Conservation (phyloP, 1,140 invertebrate genomes). For the Cryptotermes secundus region DNA sequence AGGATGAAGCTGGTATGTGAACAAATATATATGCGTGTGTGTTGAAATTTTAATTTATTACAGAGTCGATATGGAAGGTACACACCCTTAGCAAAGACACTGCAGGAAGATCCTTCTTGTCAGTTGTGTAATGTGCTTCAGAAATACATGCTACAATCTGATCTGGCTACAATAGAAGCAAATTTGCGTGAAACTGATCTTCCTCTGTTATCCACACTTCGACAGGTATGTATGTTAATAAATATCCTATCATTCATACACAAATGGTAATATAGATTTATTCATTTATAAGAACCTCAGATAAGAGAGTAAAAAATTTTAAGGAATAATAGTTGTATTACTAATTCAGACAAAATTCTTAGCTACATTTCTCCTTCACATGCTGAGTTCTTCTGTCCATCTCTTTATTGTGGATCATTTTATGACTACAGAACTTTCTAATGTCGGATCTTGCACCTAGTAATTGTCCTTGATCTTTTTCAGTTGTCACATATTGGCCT, state of each 20-base stretch:
- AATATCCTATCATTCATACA: background rate
- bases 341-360: too few species aligned
- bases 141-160: conserved; percentile 77
- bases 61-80: conserved; percentile 89
- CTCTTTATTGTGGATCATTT: too few species aligned
- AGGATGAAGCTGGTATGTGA: too few species aligned
- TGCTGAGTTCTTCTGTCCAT: too few species aligned
- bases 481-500: too few species aligned
- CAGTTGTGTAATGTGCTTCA: conserved; percentile 88
- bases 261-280: background rate
- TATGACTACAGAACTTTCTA: too few species aligned
- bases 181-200: conserved; percentile 79
- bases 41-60: conserved; percentile 34
- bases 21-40: too few species aligned
- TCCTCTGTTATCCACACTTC: conserved; percentile 83
- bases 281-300: background rate
- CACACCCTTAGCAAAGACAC: conserved; percentile 83
- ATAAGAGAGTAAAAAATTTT: too few species aligned
- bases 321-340: background rate
- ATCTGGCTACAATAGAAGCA: conserved; percentile 72
- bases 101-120: conserved; percentile 94
- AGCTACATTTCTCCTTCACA: too few species aligned
- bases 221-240: conserved; percentile 59
- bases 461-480: too few species aligned
- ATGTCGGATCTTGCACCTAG: too few species aligned